Conservation (phyloP, 1,140 invertebrate genomes). For the Macrobrachium nipponense region DNA sequence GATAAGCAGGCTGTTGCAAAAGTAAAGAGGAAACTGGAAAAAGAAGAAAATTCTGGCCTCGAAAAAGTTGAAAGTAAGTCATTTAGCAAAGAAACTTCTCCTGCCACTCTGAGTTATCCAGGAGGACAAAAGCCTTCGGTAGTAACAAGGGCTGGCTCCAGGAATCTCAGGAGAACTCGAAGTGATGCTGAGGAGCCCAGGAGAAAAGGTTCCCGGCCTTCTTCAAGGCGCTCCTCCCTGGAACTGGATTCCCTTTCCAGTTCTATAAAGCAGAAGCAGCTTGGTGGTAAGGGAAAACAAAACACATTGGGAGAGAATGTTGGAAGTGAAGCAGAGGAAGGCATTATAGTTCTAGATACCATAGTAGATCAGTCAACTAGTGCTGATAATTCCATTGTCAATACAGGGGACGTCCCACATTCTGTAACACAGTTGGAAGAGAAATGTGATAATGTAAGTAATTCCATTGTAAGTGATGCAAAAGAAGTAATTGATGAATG, state of each 20-base stretch:
- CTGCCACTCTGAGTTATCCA: not conserved
- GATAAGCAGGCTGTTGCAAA: not conserved
- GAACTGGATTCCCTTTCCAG: slow-evolving; percentile 21
- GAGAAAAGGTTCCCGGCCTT: not conserved
- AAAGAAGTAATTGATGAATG: too few relatives aligned
- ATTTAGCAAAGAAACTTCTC: not conserved
- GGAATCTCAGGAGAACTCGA: slow-evolving; percentile 42
- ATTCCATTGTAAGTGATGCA: too few relatives aligned
- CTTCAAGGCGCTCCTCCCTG: slow-evolving; percentile 37
- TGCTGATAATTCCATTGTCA: too few relatives aligned
- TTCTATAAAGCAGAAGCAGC: not conserved
- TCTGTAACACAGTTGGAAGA: too few relatives aligned
- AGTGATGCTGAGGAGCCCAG: slow-evolving; percentile 44
- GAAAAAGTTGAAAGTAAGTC: slow-evolving; percentile 18
- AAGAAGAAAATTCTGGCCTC: too few relatives aligned
- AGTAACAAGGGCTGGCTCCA: not conserved
- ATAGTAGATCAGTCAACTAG: too few relatives aligned
- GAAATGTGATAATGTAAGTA: too few relatives aligned
- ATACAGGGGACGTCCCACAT: too few relatives aligned
- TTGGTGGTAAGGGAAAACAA: slow-evolving; percentile 15
- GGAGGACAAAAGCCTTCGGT: not conserved
- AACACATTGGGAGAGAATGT: slow-evolving; percentile 18
- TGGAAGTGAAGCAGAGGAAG: slow-evolving; percentile 24
- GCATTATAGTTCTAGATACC: not conserved
- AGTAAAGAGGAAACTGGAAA: not conserved